Base-by-base conservation (phyloP, 2,888 invertebrate species). In the Eilema griseolum region DNA sequence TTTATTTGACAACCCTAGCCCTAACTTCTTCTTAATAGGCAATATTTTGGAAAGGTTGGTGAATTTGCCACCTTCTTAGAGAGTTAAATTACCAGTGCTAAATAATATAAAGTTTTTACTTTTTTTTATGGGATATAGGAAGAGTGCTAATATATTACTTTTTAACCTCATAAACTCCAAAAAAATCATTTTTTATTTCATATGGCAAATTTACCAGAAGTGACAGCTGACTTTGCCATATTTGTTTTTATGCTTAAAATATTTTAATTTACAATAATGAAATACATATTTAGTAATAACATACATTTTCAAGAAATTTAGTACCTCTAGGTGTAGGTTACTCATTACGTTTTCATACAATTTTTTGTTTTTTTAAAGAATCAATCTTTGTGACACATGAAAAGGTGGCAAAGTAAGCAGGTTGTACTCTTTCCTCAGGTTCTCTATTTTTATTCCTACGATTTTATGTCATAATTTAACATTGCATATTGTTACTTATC, bases 31-130 rank as follows among this genome's bases (percentile, higher is more conserved):
- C 31, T 61, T 61, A 28, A 16, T 61, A 61, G 26, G 61, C 23
- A 63, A 33, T 31, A 63, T 63, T 63, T 63, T 52, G 52, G 52
- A 56, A 61, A 61, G 66, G 31, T 69, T 69, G 69, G 57, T 69
- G 59, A 69, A 64, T 69, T 69, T 69, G 69, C 69, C 69, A 69
- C 69, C 28, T 70, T 70, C 70, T 66, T 66, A 70, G 66, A 66
- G 60, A 70, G 11, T 52, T 46, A 66, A 60, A 70, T 70, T 37
- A 66, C 56, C 70, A 70, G 70, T 70, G 70, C 70, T 70, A 66
- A 66, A 66, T 61, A 70, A 70, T 46, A 56, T 56, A 56, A 56
- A 20, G 56, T 56, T 56, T 56, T 56, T 56, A 56, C 56, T 56
- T 56, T 23, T 56, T 56, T 56, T n/a, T 56, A 52, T 20, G 52